Evolutionary conservation across 1,140 invertebrate genomes (phyloP), one percentile per base, ranked within the genome.

Genomic region (Telenomus remus): DNA sequence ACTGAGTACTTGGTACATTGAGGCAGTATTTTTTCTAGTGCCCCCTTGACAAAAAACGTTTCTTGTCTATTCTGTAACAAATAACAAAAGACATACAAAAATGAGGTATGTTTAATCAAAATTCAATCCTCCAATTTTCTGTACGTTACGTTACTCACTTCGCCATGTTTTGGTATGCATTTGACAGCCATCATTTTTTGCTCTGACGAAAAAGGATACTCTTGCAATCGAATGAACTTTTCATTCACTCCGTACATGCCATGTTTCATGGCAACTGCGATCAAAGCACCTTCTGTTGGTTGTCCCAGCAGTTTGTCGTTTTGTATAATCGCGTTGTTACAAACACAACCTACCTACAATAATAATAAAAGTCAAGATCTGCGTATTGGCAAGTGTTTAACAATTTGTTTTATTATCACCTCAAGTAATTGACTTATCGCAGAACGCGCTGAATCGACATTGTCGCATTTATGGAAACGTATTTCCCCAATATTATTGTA

Each of bases 161-260:
- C 90, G 42, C 89, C 90, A 85, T 94, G 95, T 86, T 94, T 95
- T 0, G 93, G 92, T 39, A 92, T 91, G 84, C 95, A 97, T 88
- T 95, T 96, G 9, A 99, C 97, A n/a, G 95, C 95, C 98, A 99
- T 99, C 91, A 97, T 96, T 89, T 99, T 99, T 64, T 96, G 96
- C 80, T 99, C 98, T 0, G 97, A 98, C 78, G 90, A 91, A 85
- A 99, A 99, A 0, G 98, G 98, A 89, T 96, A 96, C 88, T 99
- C 98, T 85, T 99, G 93, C 3, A 98, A 86, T 51, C 97, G 89
- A 3, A 94, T 89, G 86, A 95, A 99, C 64, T 95, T 92, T 14
- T 97, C 93, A 16, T 91, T 87, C 0, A 95, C 87, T 48, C 94
- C 93, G 78, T 94, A 94, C 90, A 98, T 92, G 19, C 95, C 94